Base-by-base conservation (phyloP, 2,113 vertebrate genomes). In the Stigmatopora argus region DNA sequence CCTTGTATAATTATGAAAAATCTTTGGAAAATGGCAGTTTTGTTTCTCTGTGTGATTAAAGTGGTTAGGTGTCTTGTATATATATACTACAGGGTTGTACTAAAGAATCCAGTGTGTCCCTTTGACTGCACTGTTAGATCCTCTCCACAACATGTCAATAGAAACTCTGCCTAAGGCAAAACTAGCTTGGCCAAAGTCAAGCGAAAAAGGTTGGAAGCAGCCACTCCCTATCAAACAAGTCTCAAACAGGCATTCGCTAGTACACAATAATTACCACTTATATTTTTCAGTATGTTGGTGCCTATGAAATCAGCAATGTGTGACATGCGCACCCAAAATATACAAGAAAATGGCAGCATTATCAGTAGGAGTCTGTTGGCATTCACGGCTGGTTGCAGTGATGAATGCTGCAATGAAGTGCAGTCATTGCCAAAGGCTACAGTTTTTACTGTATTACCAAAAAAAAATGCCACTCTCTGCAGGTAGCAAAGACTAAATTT, bases 71-170 rank as follows among this genome's bases (percentile, higher is more conserved):
- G 13, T 13, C 12, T 10, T 31, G 23, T 52, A 48, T 8, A 66
- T 38, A 38, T 67, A 18, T n/a, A n/a, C n/a, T n/a, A 57, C 4
- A 9, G 3, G n/a, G 17, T n/a, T 38, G n/a, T 59, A 23, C 11
- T 4, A 12, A 53, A 23, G 4, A 53, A 12, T 4, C 19, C 10
- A 21, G 13, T 23, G 13, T 45, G 9, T 45, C 10, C 35, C 4
- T 38, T 38, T 38, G 35, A 38, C 4, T 5, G 4, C 35, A 38
- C 35, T 38, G n/a, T 14, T 76, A 18, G 34, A 67, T 55, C 31
- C 34, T 26, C 65, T 57, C 52, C 46, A 61, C 59, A 26, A 77
- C 74, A 53, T 64, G 49, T 47, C 56, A 70, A 75, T 41, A 62
- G 26, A 23, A 8, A 34, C 47, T 21, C 41, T 71, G 62, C 48